These are phyloP conservation scores for Sebastes flavidus DNA, from an alignment of 2,797 vertebrate genomes.

Conservation along the genomic window DNA sequence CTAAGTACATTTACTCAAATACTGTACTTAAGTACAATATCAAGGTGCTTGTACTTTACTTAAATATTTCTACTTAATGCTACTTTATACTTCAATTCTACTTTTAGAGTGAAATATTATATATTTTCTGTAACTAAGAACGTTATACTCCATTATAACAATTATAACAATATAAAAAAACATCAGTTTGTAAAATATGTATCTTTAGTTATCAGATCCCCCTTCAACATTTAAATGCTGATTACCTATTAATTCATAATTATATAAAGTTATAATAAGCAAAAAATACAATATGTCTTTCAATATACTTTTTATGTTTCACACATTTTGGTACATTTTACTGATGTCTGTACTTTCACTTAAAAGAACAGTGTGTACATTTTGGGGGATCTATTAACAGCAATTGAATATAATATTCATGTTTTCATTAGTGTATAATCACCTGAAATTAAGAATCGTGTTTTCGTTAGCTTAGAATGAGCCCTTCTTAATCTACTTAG, in stretches of 20 bases:
- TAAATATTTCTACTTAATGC: not conserved
- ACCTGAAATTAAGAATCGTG: rapidly evolving
- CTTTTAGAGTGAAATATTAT: not conserved
- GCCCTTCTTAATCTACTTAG: too few species aligned
- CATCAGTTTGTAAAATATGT: not conserved
- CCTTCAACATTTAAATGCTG: not conserved
- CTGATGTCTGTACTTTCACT: not conserved
- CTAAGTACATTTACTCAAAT: not conserved
- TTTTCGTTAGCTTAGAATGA: rapidly evolving
- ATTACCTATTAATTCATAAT: not conserved
- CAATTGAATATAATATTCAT: too few species aligned
- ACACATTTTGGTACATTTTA: not conserved
- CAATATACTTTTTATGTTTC: not conserved
- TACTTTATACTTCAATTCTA: not conserved
- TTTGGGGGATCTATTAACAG: too few species aligned
- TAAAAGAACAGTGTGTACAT: not conserved
- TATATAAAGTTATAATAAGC: not conserved
- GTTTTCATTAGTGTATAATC: too few species aligned
- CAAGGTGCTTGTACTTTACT: not conserved
- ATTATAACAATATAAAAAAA: too few species aligned
- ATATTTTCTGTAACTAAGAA: not conserved
- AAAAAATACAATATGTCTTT: not conserved
- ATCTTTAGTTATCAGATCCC: too few species aligned
- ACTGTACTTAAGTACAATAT: not conserved
- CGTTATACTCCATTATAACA: not conserved